These are phyloP conservation scores for Morone saxatilis DNA, from an alignment of 2,113 vertebrate species.

Conservation along the genomic window DNA sequence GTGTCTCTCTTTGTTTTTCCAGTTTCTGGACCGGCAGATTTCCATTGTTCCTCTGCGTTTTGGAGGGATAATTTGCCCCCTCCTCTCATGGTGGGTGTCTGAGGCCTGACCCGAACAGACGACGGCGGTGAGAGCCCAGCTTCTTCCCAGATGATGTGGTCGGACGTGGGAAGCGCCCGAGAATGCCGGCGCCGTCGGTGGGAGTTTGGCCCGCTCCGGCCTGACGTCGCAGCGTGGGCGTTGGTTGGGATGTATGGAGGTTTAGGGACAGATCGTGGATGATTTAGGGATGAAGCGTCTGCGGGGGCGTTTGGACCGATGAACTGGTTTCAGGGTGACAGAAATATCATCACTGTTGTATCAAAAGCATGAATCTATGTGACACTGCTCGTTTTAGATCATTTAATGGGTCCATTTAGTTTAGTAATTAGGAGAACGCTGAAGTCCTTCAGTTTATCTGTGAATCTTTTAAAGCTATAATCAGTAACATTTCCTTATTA, in stretches of 20 bases:
- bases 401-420: background rate
- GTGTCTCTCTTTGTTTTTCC: conserved; percentile 60
- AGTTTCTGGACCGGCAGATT: conserved; percentile 37
- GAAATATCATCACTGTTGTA: no score
- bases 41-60: conserved; percentile 61
- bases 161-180: conserved; percentile 55
- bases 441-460: background rate
- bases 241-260: conserved; percentile 4
- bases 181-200: conserved; percentile 36
- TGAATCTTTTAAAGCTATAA: background rate
- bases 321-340: conserved; percentile 6
- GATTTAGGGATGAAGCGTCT: conserved; percentile 14
- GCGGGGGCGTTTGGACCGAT: conserved; percentile 5
- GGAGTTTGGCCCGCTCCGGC: conserved; percentile 55
- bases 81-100: conserved; percentile 71
- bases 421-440: background rate
- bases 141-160: conserved; percentile 79
- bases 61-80: conserved; percentile 61
- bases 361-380: no score
- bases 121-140: conserved; percentile 67
- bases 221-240: conserved; percentile 48
- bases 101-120: conserved; percentile 82
- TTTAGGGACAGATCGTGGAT: conserved; percentile 10
- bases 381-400: background rate
- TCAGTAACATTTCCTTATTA: no score